Percentiles rank a stretch among this genome's conserved stretches.
Conservation (phyloP, 2,888 invertebrate species). For the Idaea biselata region DNA sequence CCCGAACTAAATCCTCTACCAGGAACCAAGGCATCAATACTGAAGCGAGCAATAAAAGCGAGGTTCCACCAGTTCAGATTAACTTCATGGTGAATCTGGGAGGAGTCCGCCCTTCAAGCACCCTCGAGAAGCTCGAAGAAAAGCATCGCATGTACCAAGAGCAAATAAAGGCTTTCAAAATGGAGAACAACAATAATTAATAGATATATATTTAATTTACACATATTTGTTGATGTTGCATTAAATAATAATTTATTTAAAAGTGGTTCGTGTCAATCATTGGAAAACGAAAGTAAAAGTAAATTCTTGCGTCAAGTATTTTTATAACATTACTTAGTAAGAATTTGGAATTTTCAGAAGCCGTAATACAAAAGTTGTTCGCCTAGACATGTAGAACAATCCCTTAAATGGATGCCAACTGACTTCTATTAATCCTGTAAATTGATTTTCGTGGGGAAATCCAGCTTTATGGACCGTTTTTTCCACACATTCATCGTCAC, state of each 20-base stretch:
- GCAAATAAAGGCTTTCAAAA: slow-evolving; percentile 56
- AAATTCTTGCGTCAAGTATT: slow-evolving; percentile 1
- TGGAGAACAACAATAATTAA: slow-evolving; percentile 36
- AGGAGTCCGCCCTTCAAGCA: slow-evolving; percentile 53
- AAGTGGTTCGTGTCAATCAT: slow-evolving; percentile 15
- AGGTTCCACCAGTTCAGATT: slow-evolving; percentile 58
- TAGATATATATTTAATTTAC: slow-evolving; percentile 17
- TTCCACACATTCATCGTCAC: too few species aligned
- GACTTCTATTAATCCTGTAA: too few species aligned
- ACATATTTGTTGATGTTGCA: slow-evolving; percentile 8
- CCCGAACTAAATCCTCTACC: slow-evolving; percentile 40
- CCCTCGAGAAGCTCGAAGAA: slow-evolving; percentile 60
- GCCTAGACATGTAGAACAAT: neutral
- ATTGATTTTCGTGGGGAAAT: too few species aligned
- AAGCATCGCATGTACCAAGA: slow-evolving; percentile 71
- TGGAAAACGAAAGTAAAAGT: slow-evolving; percentile 14
- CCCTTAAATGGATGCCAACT: too few species aligned
- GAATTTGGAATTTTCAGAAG: too few species aligned
- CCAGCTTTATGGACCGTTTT: too few species aligned
- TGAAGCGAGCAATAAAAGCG: slow-evolving; percentile 24
- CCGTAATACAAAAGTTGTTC: neutral
- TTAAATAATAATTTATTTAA: slow-evolving; percentile 10
- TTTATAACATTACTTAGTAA: neutral
- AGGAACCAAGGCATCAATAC: slow-evolving; percentile 46
- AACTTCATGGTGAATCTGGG: slow-evolving; percentile 65